Percentiles rank a stretch among this genome's conserved stretches.
phyloP scores from a whole-genome alignment of 2,113 vertebrate genomes.

The Erpornis zantholeuca region DNA sequence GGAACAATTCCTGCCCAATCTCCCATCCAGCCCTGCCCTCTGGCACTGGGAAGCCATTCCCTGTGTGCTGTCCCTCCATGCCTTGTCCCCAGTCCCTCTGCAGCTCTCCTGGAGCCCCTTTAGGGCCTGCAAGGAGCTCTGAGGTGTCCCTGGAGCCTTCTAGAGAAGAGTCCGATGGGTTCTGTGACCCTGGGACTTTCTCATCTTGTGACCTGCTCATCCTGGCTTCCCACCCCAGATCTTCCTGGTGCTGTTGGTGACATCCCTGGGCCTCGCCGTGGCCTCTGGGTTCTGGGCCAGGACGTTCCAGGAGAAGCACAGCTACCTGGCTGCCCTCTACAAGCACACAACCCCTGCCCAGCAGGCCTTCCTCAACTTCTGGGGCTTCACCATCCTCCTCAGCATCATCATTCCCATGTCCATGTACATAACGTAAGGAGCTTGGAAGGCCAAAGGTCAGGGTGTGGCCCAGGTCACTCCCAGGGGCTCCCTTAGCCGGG shows the following conservation, averaged over 20 bases:
- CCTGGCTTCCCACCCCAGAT: constrained; percentile 47
- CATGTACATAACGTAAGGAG: constrained; percentile 87
- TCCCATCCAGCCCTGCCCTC: background rate
- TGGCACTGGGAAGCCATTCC: background rate
- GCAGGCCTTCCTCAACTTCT: constrained; percentile 83
- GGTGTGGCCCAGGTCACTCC: background rate
- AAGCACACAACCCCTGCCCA: constrained; percentile 23
- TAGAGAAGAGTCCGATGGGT: background rate
- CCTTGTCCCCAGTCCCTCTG: background rate
- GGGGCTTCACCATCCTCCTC: constrained; percentile 88
- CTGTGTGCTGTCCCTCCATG: background rate
- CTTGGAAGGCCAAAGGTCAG: background rate
- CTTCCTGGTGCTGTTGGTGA: constrained; percentile 46
- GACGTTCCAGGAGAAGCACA: constrained; percentile 47
- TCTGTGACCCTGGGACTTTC: background rate
- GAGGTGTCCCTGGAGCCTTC: background rate
- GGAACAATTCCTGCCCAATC: background rate
- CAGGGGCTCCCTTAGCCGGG: fast-evolving
- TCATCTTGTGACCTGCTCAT: background rate
- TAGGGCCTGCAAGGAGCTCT: fast-evolving
- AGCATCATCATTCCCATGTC: constrained; percentile 88
- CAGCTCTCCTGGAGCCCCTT: background rate
- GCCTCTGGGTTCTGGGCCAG: constrained; percentile 26
- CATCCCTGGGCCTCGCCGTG: background rate
- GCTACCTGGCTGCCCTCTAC: constrained; percentile 56